These are phyloP conservation scores for Ectropis crepuscularia DNA, from an alignment of 2,888 invertebrate genomes.

Conservation along the genomic window DNA sequence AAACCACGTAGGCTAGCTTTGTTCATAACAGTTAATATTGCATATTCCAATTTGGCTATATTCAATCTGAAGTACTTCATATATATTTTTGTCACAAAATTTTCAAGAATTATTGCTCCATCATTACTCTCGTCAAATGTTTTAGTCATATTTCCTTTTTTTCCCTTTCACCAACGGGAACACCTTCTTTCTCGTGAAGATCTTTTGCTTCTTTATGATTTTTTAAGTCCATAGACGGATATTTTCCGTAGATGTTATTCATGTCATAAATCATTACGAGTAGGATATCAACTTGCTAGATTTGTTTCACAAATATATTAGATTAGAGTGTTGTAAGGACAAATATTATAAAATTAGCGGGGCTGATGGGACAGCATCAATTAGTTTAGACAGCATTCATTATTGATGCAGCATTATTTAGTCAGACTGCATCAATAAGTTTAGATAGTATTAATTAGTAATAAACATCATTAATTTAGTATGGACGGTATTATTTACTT, in stretches of 20 bases:
- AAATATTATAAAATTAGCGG: no score
- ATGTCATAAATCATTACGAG: slow-evolving; percentile 5
- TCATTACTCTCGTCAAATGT: background rate
- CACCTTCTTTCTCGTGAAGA: slow-evolving; percentile 2
- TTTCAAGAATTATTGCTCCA: slow-evolving; percentile 5
- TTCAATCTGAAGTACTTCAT: background rate
- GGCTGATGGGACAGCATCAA: no score
- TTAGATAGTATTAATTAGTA: no score
- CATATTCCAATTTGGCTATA: slow-evolving; percentile 3
- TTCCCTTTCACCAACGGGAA: background rate
- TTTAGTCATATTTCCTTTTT: background rate
- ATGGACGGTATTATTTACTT: no score
- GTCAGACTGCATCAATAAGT: no score
- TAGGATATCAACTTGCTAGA: background rate
- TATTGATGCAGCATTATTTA: no score
- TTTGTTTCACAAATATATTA: slow-evolving; percentile 8
- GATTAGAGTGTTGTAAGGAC: no score
- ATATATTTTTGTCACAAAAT: background rate
- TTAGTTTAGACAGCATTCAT: no score
- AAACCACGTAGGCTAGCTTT: slow-evolving; percentile 4
- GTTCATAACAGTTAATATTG: background rate
- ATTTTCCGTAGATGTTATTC: background rate
- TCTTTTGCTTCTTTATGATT: background rate
- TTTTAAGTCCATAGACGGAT: background rate
- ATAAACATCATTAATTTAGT: no score